Conservation (phyloP, 1,140 invertebrate species). For the Drosophila fuyamai region DNA sequence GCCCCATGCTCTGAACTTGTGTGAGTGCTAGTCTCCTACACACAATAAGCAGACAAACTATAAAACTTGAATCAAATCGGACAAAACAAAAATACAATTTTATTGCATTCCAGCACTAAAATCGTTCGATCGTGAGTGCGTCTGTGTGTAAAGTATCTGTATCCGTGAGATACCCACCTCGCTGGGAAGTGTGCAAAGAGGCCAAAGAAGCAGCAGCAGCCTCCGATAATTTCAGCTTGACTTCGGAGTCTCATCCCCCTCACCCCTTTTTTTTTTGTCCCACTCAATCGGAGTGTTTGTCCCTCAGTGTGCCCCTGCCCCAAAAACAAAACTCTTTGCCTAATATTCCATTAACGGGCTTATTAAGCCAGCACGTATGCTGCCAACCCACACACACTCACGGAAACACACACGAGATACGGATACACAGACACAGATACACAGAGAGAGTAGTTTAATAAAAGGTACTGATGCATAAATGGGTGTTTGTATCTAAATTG, state of each 20-base stretch:
- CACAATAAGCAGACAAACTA: conserved; percentile 80
- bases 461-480: conserved; percentile 83
- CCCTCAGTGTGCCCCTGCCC: conserved; percentile 51
- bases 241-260: conserved; percentile 5
- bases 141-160: conserved; percentile 41
- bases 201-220: conserved; percentile 29
- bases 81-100: conserved; percentile 81
- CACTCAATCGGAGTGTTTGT: conserved; percentile 36
- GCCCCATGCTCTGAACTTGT: conserved; percentile 1
- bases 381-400: conserved; percentile 56
- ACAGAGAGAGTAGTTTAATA: conserved; percentile 70
- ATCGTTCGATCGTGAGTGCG: conserved; percentile 72
- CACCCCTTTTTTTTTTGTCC: conserved; percentile 9
- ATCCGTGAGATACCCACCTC: conserved; percentile 39
- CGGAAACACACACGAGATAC: neutral
- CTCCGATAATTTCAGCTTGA: conserved; percentile 34
- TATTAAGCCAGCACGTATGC: conserved; percentile 79
- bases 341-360: conserved; percentile 83
- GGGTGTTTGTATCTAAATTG: conserved; percentile 83
- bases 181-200: conserved; percentile 50
- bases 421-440: conserved; percentile 7
- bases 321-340: conserved; percentile 76
- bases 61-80: conserved; percentile 83
- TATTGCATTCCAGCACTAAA: conserved; percentile 83
- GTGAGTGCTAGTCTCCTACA: conserved; percentile 57